Conservation (phyloP, 1,140 invertebrate genomes). For the Wiebesia pumilae region DNA sequence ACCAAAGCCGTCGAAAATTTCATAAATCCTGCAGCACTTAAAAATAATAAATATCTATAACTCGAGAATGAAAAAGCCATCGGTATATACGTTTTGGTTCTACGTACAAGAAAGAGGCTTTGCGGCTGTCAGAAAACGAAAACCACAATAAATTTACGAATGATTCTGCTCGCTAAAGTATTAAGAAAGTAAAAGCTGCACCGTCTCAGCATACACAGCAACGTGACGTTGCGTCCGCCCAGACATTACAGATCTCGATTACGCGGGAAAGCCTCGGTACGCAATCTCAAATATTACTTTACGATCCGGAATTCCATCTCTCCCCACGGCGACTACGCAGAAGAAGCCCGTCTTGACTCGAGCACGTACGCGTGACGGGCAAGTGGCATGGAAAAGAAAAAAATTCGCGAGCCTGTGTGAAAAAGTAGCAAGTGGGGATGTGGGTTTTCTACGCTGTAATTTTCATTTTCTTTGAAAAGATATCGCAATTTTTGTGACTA, state of each 20-base stretch:
- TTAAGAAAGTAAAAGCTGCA: slow-evolving; percentile 7
- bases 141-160: slow-evolving; percentile 12
- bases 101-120: neutral
- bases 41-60: neutral
- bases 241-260: slow-evolving; percentile 37
- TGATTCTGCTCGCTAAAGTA: neutral
- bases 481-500: neutral
- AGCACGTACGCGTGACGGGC: slow-evolving; percentile 22
- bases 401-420: neutral
- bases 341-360: slow-evolving; percentile 18
- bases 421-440: neutral
- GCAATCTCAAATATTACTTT: slow-evolving; percentile 47
- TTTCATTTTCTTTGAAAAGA: neutral
- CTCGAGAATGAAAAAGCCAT: neutral
- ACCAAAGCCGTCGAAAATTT: neutral
- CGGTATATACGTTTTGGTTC: neutral
- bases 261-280: neutral
- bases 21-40: neutral
- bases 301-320: slow-evolving; percentile 37
- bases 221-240: slow-evolving; percentile 14
- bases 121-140: neutral
- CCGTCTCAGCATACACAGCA: neutral
- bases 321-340: neutral
- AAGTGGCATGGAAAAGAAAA: neutral
- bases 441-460: slow-evolving; percentile 18